A percentile compares a stretch with the other conserved stretches of the same genome.
These are phyloP conservation scores for Maconellicoccus hirsutus DNA, from an alignment of 1,140 invertebrate genomes.

Conservation along the genomic window DNA sequence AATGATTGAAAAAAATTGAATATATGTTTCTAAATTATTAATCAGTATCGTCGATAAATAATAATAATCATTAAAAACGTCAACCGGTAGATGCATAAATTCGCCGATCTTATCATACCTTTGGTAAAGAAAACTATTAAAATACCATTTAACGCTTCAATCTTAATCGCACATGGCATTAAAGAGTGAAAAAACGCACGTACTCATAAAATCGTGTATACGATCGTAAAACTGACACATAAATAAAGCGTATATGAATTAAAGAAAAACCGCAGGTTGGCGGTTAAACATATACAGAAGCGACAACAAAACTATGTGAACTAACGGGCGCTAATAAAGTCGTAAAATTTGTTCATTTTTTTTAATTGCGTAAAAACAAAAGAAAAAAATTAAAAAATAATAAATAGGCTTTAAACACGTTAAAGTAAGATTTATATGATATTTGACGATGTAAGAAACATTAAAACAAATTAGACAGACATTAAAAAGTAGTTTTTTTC, in stretches of 20 bases:
- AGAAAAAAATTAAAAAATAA: neutral
- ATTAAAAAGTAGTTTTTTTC: neutral
- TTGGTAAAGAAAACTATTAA: no score
- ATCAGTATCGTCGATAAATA: no score
- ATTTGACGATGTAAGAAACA: neutral
- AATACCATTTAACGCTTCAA: no score
- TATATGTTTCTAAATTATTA: no score
- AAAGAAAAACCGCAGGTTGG: neutral
- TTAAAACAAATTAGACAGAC: conserved; percentile 9
- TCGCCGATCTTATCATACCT: no score
- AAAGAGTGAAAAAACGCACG: neutral
- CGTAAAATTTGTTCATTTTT: neutral
- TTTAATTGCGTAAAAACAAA: neutral
- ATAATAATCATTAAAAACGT: no score
- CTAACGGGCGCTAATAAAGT: neutral
- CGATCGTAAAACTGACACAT: neutral
- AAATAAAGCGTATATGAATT: neutral
- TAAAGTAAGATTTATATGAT: neutral
- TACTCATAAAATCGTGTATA: neutral
- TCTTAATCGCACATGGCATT: no score
- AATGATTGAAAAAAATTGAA: no score
- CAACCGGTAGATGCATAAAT: no score
- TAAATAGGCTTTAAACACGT: neutral
- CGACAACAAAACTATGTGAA: neutral
- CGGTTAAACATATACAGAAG: neutral